phyloP scores from a whole-genome alignment of 2,888 invertebrate genomes.

The Pseudoips prasinana region DNA sequence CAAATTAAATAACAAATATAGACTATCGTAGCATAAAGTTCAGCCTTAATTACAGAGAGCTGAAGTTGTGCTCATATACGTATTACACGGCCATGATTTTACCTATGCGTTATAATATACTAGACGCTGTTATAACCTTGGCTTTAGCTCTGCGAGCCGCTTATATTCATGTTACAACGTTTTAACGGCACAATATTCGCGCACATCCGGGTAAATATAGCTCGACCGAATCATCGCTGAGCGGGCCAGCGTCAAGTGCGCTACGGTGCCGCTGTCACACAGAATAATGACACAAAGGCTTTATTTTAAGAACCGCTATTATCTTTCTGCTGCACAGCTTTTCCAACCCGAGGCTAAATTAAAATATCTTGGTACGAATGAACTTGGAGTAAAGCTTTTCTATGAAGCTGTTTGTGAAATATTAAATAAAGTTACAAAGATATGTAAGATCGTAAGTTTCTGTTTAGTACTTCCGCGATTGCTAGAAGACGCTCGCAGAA shows the following conservation, averaged over 20 bases:
- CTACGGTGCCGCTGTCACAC: slow-evolving; percentile 37
- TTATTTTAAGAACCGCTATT: slow-evolving; percentile 68
- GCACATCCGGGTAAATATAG: slow-evolving; percentile 22
- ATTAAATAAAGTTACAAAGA: slow-evolving; percentile 36
- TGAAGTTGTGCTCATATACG: too few relatives aligned
- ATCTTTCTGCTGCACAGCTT: slow-evolving; percentile 56
- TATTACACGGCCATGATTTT: too few relatives aligned
- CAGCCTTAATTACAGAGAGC: too few relatives aligned
- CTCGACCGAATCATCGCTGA: slow-evolving; percentile 18
- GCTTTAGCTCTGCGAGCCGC: slow-evolving; percentile 7
- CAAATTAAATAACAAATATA: too few relatives aligned
- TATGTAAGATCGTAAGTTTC: slow-evolving; percentile 40
- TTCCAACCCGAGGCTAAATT: slow-evolving; percentile 53
- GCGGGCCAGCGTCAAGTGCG: slow-evolving; percentile 22
- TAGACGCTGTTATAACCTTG: slow-evolving; percentile 2
- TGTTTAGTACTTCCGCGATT: slow-evolving; percentile 38
- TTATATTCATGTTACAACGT: slow-evolving; percentile 15
- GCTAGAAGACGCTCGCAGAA: slow-evolving; percentile 17
- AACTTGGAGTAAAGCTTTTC: slow-evolving; percentile 40
- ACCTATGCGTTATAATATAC: too few relatives aligned
- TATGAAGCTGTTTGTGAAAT: slow-evolving; percentile 37
- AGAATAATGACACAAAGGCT: slow-evolving; percentile 65
- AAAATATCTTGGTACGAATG: slow-evolving; percentile 51
- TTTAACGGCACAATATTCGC: slow-evolving; percentile 28
- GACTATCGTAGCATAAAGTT: too few relatives aligned